Evolutionary conservation across 2,797 vertebrate genomes (phyloP).

Genomic region (Scolopax rusticola): DNA sequence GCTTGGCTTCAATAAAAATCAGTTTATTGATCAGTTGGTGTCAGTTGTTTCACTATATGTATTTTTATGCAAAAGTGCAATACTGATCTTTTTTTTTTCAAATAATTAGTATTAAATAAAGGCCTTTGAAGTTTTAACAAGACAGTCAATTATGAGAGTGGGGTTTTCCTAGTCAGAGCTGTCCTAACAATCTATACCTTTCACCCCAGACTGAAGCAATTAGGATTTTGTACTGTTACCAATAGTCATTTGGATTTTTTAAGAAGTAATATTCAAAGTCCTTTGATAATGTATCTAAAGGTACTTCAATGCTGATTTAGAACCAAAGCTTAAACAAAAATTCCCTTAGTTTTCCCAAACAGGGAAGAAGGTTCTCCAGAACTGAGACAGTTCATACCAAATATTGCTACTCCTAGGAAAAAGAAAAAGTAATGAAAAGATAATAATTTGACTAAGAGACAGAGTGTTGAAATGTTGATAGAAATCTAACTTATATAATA

Average conservation of each 20-base stretch:
- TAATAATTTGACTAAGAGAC: conserved; percentile 19
- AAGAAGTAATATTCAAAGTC: neutral
- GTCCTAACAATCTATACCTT: neutral
- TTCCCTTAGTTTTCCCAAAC: neutral
- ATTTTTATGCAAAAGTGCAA: neutral
- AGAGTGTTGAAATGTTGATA: conserved; percentile 36
- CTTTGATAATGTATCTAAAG: neutral
- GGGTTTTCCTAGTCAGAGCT: neutral
- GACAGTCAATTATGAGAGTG: neutral
- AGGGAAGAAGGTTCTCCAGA: neutral
- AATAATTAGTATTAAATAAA: neutral
- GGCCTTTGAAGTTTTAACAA: neutral
- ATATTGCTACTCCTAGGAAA: neutral
- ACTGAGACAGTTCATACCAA: neutral
- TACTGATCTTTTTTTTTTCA: neutral
- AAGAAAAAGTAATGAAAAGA: neutral
- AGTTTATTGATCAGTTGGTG: neutral
- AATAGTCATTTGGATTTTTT: neutral
- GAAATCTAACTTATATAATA: conserved; percentile 52
- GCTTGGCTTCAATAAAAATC: neutral
- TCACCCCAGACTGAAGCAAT: neutral
- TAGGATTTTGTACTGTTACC: neutral
- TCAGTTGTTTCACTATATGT: neutral
- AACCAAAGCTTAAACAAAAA: neutral
- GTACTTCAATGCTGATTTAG: neutral